phyloP scores from a whole-genome alignment of 1,140 invertebrate genomes.

The Mya arenaria region DNA sequence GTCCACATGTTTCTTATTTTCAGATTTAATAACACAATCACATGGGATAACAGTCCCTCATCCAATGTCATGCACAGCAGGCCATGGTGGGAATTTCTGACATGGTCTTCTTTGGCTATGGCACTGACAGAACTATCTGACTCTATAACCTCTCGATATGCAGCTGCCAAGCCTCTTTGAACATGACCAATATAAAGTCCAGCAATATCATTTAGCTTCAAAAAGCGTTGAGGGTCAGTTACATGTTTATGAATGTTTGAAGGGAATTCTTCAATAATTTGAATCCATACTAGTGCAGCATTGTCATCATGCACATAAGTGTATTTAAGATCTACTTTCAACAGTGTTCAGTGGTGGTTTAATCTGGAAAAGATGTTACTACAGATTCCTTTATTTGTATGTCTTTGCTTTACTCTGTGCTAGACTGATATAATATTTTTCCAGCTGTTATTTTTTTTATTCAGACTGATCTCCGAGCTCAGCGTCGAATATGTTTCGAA shows the following conservation, averaged over 20 bases:
- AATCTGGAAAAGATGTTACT: conserved; percentile 32
- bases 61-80: conserved; percentile 25
- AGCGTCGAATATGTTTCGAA: no score
- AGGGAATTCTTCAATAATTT: background rate
- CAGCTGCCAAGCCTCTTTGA: conserved; percentile 7
- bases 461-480: no score
- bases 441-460: no score
- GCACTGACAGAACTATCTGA: background rate
- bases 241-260: background rate
- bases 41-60: conserved; percentile 15
- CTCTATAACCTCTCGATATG: conserved; percentile 34
- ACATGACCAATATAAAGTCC: conserved; percentile 49
- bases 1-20: background rate
- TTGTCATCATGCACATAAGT: conserved; percentile 28
- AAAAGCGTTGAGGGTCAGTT: conserved; percentile 1
- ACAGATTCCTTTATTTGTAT: conserved; percentile 13
- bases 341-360: conserved; percentile 12
- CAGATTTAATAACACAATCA: conserved; percentile 9
- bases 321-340: conserved; percentile 50
- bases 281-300: conserved; percentile 27
- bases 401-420: no score
- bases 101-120: background rate
- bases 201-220: conserved; percentile 24
- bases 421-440: no score
- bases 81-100: conserved; percentile 1